phyloP scores from a whole-genome alignment of 1,140 invertebrate species.

The Caenorhabditis inopinata region DNA sequence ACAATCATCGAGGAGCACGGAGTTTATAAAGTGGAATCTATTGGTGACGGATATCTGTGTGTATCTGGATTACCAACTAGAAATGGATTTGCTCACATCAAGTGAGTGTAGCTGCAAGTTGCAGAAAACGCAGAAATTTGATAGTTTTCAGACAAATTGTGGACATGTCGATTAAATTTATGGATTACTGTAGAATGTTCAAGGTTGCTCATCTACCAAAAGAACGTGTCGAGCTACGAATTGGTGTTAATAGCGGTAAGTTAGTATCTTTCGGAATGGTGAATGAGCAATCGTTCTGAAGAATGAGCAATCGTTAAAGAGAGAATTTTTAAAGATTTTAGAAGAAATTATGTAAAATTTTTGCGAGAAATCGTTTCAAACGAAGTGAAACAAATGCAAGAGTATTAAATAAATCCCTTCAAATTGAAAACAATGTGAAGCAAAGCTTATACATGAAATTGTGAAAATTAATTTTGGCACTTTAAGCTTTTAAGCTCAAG shows the following conservation, averaged over 20 bases:
- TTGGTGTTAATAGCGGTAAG: constrained; percentile 68
- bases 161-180: constrained; percentile 9
- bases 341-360: no score
- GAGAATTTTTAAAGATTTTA: no score
- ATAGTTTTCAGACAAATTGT: constrained; percentile 27
- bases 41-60: constrained; percentile 71
- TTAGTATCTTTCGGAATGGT: no score
- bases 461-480: no score
- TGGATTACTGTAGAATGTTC: constrained; percentile 40
- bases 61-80: constrained; percentile 71
- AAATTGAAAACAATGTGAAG: no score
- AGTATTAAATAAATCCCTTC: no score
- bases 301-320: no score
- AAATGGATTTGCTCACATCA: constrained; percentile 66
- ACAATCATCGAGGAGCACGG: constrained; percentile 24
- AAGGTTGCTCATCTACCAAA: constrained; percentile 70
- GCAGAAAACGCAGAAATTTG: background rate
- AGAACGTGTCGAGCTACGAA: constrained; percentile 79
- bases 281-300: no score
- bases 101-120: background rate
- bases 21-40: constrained; percentile 51
- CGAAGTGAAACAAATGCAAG: no score
- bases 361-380: no score
- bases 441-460: no score
- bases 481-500: no score